phyloP scores from a whole-genome alignment of 1,140 invertebrate genomes.

The Acromyrmex heyeri region DNA sequence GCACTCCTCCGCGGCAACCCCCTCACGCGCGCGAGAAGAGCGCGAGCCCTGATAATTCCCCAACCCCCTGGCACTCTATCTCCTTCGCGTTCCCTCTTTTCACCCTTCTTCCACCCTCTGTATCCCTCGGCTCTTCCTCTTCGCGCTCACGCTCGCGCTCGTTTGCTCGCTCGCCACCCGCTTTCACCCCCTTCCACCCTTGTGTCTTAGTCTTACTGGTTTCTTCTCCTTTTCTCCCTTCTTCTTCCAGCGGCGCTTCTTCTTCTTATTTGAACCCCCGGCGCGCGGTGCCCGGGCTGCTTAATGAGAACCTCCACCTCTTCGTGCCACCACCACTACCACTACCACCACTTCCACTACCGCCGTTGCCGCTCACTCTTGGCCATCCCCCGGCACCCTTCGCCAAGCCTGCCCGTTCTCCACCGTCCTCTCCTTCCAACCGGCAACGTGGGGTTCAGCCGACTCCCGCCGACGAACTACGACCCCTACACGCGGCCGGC shows the following conservation, averaged over 20 bases:
- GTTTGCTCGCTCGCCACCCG: constrained; percentile 64
- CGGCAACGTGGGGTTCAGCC: constrained; percentile 74
- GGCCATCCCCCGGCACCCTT: constrained; percentile 68
- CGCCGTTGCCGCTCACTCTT: constrained; percentile 62
- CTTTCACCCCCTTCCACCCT: constrained; percentile 47
- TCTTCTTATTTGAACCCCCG: constrained; percentile 84
- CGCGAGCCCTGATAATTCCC: constrained; percentile 83
- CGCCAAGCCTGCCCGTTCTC: constrained; percentile 69
- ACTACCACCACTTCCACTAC: constrained; percentile 68
- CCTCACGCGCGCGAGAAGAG: constrained; percentile 71
- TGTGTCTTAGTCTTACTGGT: constrained; percentile 81
- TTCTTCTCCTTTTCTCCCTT: constrained; percentile 83
- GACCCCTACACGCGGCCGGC: constrained; percentile 72
- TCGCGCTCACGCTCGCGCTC: constrained; percentile 58
- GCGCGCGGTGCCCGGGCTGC: constrained; percentile 84
- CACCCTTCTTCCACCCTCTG: constrained; percentile 64
- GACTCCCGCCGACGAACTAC: constrained; percentile 74
- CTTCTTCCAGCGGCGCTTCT: constrained; percentile 81
- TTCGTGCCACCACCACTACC: constrained; percentile 76
- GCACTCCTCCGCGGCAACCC: constrained; percentile 64
- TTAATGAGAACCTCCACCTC: constrained; percentile 86
- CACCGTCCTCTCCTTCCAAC: constrained; percentile 67
- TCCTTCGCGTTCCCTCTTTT: constrained; percentile 66
- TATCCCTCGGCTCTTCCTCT: constrained; percentile 61
- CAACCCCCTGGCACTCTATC: constrained; percentile 71